Evolutionary conservation across 2,113 vertebrate genomes (phyloP).

Genomic region (Diphyllodes magnificus): DNA sequence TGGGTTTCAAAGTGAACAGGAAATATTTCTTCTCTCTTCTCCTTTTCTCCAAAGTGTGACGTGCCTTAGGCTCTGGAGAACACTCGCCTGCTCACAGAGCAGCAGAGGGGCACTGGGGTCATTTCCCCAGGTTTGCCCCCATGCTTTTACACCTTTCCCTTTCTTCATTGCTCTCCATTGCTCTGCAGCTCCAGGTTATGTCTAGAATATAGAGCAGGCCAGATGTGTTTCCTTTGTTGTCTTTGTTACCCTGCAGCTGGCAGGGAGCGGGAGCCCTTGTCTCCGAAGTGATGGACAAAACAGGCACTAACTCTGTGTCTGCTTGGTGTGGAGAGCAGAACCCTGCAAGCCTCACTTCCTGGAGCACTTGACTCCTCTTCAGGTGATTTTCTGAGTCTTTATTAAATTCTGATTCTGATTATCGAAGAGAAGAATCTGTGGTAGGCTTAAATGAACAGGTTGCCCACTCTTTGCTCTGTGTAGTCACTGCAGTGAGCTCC

Average conservation of each 20-base stretch:
- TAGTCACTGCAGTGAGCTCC: not conserved
- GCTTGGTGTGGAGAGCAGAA: not conserved
- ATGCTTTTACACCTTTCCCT: not conserved
- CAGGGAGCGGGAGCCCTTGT: not conserved
- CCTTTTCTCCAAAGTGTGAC: not conserved
- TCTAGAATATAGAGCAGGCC: rapidly evolving
- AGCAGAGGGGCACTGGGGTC: not conserved
- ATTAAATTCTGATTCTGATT: not conserved
- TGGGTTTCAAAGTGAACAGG: not conserved
- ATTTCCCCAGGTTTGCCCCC: not conserved
- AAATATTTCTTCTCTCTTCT: not conserved
- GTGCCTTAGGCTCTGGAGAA: not conserved
- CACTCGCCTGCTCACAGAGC: not conserved
- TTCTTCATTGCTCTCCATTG: rapidly evolving
- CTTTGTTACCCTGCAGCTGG: not conserved
- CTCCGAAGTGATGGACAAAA: rapidly evolving
- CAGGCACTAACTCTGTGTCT: not conserved
- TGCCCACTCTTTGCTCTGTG: not conserved
- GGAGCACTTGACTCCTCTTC: not conserved
- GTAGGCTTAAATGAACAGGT: not conserved
- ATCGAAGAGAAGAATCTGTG: not conserved
- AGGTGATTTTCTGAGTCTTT: not conserved
- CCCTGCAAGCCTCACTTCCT: rapidly evolving
- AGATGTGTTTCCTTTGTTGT: not conserved
- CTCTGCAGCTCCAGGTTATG: not conserved